These are phyloP conservation scores for Phycodurus eques DNA, from an alignment of 2,113 vertebrate species.

Conservation along the genomic window DNA sequence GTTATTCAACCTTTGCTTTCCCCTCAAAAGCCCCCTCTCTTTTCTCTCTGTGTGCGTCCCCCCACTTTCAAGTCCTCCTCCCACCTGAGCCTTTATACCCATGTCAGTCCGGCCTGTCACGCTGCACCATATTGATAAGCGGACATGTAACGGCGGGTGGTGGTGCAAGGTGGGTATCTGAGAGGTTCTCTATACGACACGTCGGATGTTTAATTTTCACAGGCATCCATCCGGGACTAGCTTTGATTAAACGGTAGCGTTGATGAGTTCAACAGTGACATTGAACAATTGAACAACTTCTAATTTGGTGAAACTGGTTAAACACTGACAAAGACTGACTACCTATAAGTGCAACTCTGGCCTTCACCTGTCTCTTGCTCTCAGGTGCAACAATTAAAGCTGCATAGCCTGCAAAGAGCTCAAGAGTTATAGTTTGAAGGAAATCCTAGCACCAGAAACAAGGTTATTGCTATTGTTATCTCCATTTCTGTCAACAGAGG, in stretches of 20 bases:
- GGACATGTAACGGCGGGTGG: conserved; percentile 9
- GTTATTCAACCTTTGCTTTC: conserved; percentile 45
- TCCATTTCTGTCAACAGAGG: no score
- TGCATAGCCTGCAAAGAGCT: no score
- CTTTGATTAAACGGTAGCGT: conserved; percentile 6
- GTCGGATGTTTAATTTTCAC: conserved; percentile 11
- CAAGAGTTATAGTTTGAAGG: no score
- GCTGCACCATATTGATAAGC: conserved; percentile 36
- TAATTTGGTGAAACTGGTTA: background rate
- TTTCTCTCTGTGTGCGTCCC: conserved; percentile 19
- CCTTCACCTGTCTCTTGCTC: background rate
- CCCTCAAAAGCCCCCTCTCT: conserved; percentile 28
- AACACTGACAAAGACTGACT: background rate
- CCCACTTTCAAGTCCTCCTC: conserved; percentile 34
- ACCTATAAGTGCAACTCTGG: background rate
- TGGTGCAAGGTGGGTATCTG: background rate
- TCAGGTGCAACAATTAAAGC: background rate
- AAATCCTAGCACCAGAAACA: no score
- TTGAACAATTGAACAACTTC: background rate
- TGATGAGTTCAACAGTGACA: background rate
- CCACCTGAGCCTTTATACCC: conserved; percentile 20
- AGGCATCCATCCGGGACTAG: background rate
- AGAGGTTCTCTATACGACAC: background rate
- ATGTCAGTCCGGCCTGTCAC: conserved; percentile 18
- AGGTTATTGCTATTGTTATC: no score